These are phyloP conservation scores for Drosophila yooni DNA, from an alignment of 2,888 invertebrate genomes.

Conservation along the genomic window DNA sequence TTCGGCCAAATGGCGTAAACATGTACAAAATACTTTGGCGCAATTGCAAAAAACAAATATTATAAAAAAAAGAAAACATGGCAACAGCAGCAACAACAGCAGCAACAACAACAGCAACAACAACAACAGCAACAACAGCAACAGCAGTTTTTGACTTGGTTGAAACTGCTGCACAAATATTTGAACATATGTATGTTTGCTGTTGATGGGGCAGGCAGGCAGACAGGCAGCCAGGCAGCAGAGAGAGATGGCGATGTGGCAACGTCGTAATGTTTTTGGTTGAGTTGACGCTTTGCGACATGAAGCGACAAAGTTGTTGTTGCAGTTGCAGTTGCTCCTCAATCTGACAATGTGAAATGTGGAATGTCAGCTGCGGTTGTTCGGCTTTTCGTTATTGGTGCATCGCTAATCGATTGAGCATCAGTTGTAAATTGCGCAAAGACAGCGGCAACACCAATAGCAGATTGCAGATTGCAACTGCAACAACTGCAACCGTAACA, in stretches of 20 bases:
- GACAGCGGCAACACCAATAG: conserved; percentile 2
- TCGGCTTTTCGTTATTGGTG: conserved; percentile 40
- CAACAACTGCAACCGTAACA: conserved; percentile 5
- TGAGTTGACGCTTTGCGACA: conserved; percentile 54
- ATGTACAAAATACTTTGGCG: conserved; percentile 76
- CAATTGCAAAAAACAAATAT: conserved; percentile 37
- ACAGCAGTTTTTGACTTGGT: conserved; percentile 22
- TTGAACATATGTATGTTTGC: conserved; percentile 23
- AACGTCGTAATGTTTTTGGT: conserved; percentile 53
- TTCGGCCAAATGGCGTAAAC: conserved; percentile 71
- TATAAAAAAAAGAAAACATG: conserved; percentile 24
- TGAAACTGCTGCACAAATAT: conserved; percentile 32
- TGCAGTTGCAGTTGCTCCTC: conserved; percentile 6
- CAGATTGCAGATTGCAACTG: conserved; percentile 15
- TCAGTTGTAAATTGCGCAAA: conserved; percentile 41
- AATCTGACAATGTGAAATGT: conserved; percentile 23
- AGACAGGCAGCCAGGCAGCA: not conserved
- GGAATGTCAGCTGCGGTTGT: conserved; percentile 53
- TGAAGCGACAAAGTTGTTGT: conserved; percentile 32
- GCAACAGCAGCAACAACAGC: conserved; percentile 8
- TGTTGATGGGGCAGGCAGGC: not conserved
- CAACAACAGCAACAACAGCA: conserved; percentile 14
- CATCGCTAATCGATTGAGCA: conserved; percentile 59
- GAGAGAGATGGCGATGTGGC: conserved; percentile 9
- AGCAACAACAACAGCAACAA: not conserved